A percentile compares a stretch with the other conserved stretches of the same genome.
phyloP scores from a whole-genome alignment of 1,140 invertebrate genomes.

The Coenobita brevimanus region DNA sequence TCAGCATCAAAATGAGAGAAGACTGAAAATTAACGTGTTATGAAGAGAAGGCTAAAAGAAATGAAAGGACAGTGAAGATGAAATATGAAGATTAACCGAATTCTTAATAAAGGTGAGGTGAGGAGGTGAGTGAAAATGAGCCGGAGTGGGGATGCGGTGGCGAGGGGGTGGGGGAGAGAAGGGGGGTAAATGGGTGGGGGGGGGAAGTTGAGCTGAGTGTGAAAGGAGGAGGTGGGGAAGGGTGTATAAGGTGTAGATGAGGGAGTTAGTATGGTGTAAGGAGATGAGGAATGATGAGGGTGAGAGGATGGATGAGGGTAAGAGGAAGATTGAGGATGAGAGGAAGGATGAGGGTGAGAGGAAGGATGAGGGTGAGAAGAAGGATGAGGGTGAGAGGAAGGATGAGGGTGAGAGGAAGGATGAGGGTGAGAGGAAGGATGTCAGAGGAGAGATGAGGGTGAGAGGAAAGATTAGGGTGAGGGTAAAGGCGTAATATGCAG shows the following conservation, averaged over 20 bases:
- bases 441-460: background rate
- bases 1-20: slow-evolving; percentile 1
- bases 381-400: background rate
- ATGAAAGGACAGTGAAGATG: background rate
- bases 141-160: background rate
- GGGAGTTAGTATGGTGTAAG: too few species aligned
- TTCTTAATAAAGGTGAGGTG: background rate
- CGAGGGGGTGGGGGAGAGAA: background rate
- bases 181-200: background rate
- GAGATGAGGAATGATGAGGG: too few species aligned
- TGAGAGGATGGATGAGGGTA: too few species aligned
- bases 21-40: background rate
- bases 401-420: background rate
- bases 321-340: too few species aligned
- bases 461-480: background rate
- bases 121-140: background rate
- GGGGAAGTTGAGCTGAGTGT: too few species aligned
- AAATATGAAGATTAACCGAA: background rate
- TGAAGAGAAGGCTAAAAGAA: background rate
- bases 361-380: background rate
- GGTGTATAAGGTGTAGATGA: too few species aligned
- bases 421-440: background rate
- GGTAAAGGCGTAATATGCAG: background rate
- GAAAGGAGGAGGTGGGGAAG: too few species aligned
- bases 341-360: too few species aligned